Percentiles rank a stretch among this genome's conserved stretches.
phyloP scores from a whole-genome alignment of 92 coral and sea anemone species.

The Chrysogorgia sp. region DNA sequence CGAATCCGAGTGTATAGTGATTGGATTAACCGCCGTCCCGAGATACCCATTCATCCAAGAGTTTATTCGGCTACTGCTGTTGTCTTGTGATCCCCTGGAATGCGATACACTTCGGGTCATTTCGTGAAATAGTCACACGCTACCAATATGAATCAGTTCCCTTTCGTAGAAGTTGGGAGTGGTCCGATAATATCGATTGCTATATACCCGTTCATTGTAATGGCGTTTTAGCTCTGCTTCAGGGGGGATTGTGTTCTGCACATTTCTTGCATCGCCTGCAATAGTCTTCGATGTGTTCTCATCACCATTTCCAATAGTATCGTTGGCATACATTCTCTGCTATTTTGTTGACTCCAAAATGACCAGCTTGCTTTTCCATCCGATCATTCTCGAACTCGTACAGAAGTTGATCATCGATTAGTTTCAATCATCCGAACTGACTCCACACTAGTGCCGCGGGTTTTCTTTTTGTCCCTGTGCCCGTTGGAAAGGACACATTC shows the following conservation, averaged over 20 bases:
- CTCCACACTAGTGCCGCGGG: neutral
- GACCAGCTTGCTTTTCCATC: slow-evolving; percentile 32
- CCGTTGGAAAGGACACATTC: neutral
- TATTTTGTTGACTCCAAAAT: slow-evolving; percentile 47
- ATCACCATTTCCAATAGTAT: slow-evolving; percentile 38
- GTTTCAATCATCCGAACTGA: neutral
- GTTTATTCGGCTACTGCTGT: no score
- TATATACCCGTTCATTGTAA: neutral
- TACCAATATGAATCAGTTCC: no score
- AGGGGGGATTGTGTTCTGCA: slow-evolving; percentile 20
- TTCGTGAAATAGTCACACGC: no score
- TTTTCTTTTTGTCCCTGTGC: neutral
- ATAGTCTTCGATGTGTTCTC: slow-evolving; percentile 31
- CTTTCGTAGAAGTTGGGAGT: no score
- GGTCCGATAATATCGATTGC: slow-evolving; percentile 26
- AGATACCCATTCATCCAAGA: no score
- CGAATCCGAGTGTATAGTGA: no score
- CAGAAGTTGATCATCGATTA: neutral
- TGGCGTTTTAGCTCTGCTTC: slow-evolving; percentile 8
- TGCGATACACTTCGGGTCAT: no score
- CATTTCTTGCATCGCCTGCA: slow-evolving; percentile 32
- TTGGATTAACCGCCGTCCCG: no score
- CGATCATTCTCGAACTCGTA: neutral
- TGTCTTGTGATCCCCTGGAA: no score
- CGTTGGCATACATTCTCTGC: slow-evolving; percentile 22